Evolutionary conservation across 2,113 vertebrate genomes (phyloP).

Genomic region (Cryptomyrus ogoouensis): DNA sequence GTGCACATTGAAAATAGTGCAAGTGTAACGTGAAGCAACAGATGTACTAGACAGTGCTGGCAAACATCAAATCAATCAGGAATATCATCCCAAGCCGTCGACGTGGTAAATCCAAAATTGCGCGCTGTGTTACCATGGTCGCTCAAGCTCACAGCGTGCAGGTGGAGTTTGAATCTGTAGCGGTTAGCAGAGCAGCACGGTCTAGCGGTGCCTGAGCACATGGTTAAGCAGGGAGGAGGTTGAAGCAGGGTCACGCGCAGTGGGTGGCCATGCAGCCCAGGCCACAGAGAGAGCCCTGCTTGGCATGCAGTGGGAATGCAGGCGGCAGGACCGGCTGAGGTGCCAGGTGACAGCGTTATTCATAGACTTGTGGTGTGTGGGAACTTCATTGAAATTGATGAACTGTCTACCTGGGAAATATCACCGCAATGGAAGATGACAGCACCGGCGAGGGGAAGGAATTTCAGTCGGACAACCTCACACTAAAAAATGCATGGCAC

Average conservation of each 20-base stretch:
- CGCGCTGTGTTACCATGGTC: neutral
- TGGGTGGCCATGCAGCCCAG: neutral
- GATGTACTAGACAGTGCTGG: neutral
- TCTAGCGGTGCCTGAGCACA: neutral
- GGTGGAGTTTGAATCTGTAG: neutral
- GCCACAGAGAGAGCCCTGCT: neutral
- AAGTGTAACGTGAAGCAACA: neutral
- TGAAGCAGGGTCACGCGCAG: neutral
- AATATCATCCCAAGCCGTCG: neutral
- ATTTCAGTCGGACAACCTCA: neutral
- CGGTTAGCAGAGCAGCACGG: neutral
- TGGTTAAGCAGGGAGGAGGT: neutral
- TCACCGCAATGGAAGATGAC: slow-evolving; percentile 24
- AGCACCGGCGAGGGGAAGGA: slow-evolving; percentile 8
- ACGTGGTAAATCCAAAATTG: neutral
- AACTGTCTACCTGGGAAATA: slow-evolving; percentile 28
- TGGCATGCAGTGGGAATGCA: neutral
- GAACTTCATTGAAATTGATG: slow-evolving; percentile 29
- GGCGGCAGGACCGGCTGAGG: no score
- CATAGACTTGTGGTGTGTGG: slow-evolving; percentile 9
- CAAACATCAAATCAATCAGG: neutral
- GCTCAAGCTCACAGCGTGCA: neutral
- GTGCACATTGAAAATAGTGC: slow-evolving; percentile 10
- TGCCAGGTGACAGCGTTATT: slow-evolving; percentile 21
- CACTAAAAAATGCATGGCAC: neutral